Percentiles rank a stretch among this genome's conserved stretches.
phyloP scores from a whole-genome alignment of 2,797 vertebrate genomes.

The Hephaestus fuliginosus region DNA sequence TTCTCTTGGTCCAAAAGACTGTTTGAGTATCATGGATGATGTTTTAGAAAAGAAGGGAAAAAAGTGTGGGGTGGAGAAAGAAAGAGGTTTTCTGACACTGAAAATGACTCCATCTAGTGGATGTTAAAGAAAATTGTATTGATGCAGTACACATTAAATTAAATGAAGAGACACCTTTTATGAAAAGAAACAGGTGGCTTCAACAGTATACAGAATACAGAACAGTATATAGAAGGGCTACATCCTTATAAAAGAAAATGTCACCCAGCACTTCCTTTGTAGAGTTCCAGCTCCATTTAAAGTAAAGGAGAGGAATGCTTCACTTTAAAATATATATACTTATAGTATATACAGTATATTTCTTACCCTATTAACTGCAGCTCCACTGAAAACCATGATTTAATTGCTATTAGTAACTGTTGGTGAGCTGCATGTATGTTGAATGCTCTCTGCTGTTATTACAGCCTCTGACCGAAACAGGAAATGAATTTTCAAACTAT shows the following conservation, averaged over 20 bases:
- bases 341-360: not conserved
- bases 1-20: conserved; percentile 21
- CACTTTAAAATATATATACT: not conserved
- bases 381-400: conserved; percentile 3
- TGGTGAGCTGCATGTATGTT: not conserved
- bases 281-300: not conserved
- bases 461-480: conserved; percentile 55
- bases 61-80: not conserved
- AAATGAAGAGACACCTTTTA: not conserved
- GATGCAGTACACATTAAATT: not conserved
- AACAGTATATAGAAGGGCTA: not conserved
- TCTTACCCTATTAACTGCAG: not conserved
- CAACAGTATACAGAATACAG: not conserved
- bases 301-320: not conserved
- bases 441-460: conserved; percentile 15
- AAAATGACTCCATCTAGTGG: conserved; percentile 46
- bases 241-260: not conserved
- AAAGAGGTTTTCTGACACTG: not conserved
- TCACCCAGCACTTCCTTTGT: not conserved
- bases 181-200: conserved; percentile 3
- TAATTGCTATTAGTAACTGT: not conserved
- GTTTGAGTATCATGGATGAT: not conserved
- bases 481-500: conserved; percentile 39
- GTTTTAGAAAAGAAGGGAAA: not conserved
- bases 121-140: not conserved